Base-by-base conservation (phyloP, 2,888 invertebrate species). In the Eustalomyia histrio region DNA sequence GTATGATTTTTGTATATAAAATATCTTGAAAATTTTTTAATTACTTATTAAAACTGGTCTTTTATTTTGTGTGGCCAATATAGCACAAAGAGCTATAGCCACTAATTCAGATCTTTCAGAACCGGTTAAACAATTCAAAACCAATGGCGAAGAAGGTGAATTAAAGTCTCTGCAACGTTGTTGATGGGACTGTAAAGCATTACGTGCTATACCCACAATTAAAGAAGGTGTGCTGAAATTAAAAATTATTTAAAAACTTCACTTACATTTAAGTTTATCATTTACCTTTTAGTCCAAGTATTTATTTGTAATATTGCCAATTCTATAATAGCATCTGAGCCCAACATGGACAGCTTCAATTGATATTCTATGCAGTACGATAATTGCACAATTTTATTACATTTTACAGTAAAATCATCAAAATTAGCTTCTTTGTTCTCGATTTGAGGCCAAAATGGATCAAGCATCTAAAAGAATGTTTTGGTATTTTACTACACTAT, bases 71-170 rank as follows among this genome's bases (percentile, higher is more conserved):
- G 90, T 90, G 52, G 90, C 89, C 80, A 90, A 84, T 47, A 90
- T 84, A 0, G 89, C 87, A 80, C 89, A 89, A 47, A 91, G 87
- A 1, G 87, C 90, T 55, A 90, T 86, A 0, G 90, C 87, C 69
- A 90, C 82, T 43, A 91, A 83, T 73, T 91, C 91, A 0, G 90
- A 91, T 35, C 91, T 87, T 76, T 91, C 91, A 0, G 90, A 90
- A 7, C 91, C 91, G 0, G 90, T 90, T 47, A 91, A 82, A 69
- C 91, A 91, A 79, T 88, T 91, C 79, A 91, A 83, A 33, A 90
- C 87, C 8, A 91, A 84, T 60, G 90, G 89, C 9, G 89, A 87
- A 10, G 83, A 84, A 8, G 87, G 87, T 5, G 88, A 83, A 78
- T 88, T 88, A 24, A 87, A 87, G 18, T 87, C 87, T 55, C 88